Evolutionary conservation across 2,113 vertebrate genomes (phyloP).

Genomic region (Geothlypis trichas): DNA sequence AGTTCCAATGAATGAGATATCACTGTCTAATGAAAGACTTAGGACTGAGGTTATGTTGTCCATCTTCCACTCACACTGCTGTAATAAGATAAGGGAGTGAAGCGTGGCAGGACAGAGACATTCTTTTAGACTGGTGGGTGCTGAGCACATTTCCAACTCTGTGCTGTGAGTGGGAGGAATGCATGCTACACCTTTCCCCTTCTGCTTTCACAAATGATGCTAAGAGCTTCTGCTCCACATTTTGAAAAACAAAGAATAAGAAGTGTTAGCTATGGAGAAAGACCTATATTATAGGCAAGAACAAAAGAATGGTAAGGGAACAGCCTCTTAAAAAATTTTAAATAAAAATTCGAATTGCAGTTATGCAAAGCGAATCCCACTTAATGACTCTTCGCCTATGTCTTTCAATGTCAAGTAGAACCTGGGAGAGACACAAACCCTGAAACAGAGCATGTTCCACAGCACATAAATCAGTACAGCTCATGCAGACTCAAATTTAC

Average conservation of each 20-base stretch:
- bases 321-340: not conserved
- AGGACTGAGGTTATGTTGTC: not conserved
- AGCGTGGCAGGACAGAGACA: not conserved
- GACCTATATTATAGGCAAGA: not conserved
- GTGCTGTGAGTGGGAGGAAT: not conserved
- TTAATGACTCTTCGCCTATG: not conserved
- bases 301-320: not conserved
- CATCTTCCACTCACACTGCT: not conserved
- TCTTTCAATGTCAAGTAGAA: not conserved
- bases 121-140: not conserved
- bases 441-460: not conserved
- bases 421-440: not conserved
- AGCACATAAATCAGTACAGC: not conserved
- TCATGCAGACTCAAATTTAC: not conserved
- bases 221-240: not conserved
- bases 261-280: not conserved
- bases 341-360: not conserved
- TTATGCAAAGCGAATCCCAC: not conserved
- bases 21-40: not conserved
- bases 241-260: not conserved
- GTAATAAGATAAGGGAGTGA: not conserved
- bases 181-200: not conserved
- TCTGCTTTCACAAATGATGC: not conserved
- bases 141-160: not conserved
- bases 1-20: not conserved